These are phyloP conservation scores for Platycnemis pennipes DNA, from an alignment of 2,888 invertebrate species.

Conservation along the genomic window DNA sequence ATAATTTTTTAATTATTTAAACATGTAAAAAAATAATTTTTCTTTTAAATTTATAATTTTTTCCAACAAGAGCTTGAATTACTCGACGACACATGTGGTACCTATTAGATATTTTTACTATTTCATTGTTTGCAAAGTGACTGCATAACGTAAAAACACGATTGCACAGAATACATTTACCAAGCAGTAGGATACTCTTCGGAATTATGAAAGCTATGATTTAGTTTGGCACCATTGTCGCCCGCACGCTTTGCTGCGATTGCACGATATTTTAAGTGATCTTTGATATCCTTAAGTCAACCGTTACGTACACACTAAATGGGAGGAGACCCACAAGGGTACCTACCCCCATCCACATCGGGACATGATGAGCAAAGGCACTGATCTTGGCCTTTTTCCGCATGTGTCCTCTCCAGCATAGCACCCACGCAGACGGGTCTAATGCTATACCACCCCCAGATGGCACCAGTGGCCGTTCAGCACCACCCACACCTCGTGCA, in stretches of 20 bases:
- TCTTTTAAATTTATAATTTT: too few relatives aligned
- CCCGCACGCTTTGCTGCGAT: background rate
- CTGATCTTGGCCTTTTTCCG: background rate
- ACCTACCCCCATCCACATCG: too few relatives aligned
- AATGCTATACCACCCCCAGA: conserved; percentile 60
- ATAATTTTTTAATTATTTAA: background rate
- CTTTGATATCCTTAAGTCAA: background rate
- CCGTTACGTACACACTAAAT: too few relatives aligned
- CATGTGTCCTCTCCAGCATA: conserved; percentile 41
- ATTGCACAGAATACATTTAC: too few relatives aligned
- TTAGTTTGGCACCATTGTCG: background rate
- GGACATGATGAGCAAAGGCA: background rate
- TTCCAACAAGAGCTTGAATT: too few relatives aligned
- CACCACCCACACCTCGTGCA: conserved; percentile 55
- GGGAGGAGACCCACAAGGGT: too few relatives aligned
- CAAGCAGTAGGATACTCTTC: background rate
- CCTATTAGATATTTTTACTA: too few relatives aligned
- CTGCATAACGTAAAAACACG: too few relatives aligned
- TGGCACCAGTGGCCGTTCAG: conserved; percentile 58
- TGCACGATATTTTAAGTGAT: background rate
- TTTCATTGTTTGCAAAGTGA: too few relatives aligned
- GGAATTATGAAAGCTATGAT: background rate
- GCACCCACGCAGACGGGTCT: conserved; percentile 51
- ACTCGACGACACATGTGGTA: too few relatives aligned
- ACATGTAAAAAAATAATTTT: background rate